A percentile compares a stretch with the other conserved stretches of the same genome.
Conservation (phyloP, 1,140 invertebrate genomes). For the Musca vetustissima region DNA sequence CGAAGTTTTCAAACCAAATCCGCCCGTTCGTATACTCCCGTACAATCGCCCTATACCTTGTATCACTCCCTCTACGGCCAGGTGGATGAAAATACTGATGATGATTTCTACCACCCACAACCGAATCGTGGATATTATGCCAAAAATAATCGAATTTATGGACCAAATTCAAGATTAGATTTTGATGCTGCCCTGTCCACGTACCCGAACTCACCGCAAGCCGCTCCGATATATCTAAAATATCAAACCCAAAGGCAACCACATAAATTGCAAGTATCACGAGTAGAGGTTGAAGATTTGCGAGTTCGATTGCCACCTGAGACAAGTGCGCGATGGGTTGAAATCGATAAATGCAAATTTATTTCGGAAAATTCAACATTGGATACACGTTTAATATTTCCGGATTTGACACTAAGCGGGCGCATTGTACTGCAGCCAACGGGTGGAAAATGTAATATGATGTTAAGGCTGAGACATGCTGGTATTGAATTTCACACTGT, state of each 20-base stretch:
- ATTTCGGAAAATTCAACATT: slow-evolving; percentile 73
- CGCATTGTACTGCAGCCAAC: slow-evolving; percentile 65
- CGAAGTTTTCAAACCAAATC: slow-evolving; percentile 52
- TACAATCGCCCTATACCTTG: slow-evolving; percentile 59
- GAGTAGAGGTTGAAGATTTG: slow-evolving; percentile 58
- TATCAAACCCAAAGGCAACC: slow-evolving; percentile 35
- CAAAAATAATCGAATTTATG: slow-evolving; percentile 37
- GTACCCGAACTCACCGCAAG: neutral
- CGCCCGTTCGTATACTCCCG: slow-evolving; percentile 52
- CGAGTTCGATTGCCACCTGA: slow-evolving; percentile 62
- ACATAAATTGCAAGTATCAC: slow-evolving; percentile 44
- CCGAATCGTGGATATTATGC: slow-evolving; percentile 41
- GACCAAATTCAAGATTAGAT: slow-evolving; percentile 29
- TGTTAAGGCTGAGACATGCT: slow-evolving; percentile 70
- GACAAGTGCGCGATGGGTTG: slow-evolving; percentile 61
- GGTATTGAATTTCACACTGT: slow-evolving; percentile 71
- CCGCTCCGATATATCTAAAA: neutral
- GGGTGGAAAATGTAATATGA: slow-evolving; percentile 73
- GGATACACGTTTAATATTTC: slow-evolving; percentile 73
- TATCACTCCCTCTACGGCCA: slow-evolving; percentile 59
- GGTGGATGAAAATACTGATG: slow-evolving; percentile 36
- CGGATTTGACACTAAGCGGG: slow-evolving; percentile 76
- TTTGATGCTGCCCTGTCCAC: slow-evolving; percentile 2
- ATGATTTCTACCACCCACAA: slow-evolving; percentile 45
- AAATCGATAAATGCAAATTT: slow-evolving; percentile 73